Conservation (phyloP, 2,888 invertebrate genomes). For the Xylocampa areola region DNA sequence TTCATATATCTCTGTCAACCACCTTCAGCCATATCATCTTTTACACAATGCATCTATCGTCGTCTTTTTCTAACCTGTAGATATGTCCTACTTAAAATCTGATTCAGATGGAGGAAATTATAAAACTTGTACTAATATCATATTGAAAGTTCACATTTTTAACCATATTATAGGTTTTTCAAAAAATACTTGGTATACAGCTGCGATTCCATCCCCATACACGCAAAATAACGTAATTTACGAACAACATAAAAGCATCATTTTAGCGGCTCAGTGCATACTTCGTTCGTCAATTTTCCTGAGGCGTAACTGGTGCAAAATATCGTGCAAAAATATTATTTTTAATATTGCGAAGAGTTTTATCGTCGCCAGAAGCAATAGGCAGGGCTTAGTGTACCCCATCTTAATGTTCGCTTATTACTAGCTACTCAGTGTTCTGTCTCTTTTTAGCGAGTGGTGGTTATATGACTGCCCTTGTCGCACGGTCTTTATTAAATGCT, state of each 20-base stretch:
- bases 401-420: slow-evolving; percentile 65
- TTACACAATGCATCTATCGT: too few species aligned
- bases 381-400: slow-evolving; percentile 60
- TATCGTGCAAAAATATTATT: slow-evolving; percentile 59
- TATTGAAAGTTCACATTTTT: neutral
- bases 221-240: slow-evolving; percentile 9
- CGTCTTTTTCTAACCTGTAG: too few species aligned
- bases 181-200: slow-evolving; percentile 3
- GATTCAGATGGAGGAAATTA: too few species aligned
- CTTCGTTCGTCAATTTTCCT: slow-evolving; percentile 65
- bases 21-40: too few species aligned
- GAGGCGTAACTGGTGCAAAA: slow-evolving; percentile 66
- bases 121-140: too few species aligned
- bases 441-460: slow-evolving; percentile 11
- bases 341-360: slow-evolving; percentile 68
- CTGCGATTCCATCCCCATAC: neutral
- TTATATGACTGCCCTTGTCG: slow-evolving; percentile 22
- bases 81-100: too few species aligned
- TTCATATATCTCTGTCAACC: too few species aligned
- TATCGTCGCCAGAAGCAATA: slow-evolving; percentile 71
- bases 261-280: slow-evolving; percentile 44
- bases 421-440: slow-evolving; percentile 43
- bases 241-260: slow-evolving; percentile 27
- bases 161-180: neutral
- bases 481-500: slow-evolving; percentile 34